These are phyloP conservation scores for Protophormia terraenovae DNA, from an alignment of 2,888 invertebrate genomes.

Conservation along the genomic window DNA sequence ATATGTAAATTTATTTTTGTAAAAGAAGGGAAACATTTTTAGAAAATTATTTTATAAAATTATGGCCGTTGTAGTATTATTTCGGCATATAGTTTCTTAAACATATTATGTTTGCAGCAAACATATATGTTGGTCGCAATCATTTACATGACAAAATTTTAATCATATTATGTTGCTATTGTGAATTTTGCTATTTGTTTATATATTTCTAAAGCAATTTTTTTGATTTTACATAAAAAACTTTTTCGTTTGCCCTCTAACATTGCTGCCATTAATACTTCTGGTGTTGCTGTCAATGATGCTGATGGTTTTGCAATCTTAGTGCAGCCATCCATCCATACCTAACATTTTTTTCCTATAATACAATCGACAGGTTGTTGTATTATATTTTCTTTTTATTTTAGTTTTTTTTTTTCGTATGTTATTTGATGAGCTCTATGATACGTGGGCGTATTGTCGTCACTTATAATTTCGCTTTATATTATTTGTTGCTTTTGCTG, in stretches of 20 bases:
- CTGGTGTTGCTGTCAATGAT: not conserved
- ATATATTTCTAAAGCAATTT: not conserved
- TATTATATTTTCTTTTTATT: not conserved
- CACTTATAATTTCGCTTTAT: conserved; percentile 32
- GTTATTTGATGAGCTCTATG: conserved; percentile 51
- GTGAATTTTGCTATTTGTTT: not conserved
- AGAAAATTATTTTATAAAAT: too few relatives aligned
- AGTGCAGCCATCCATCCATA: conserved; percentile 2
- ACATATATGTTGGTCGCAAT: too few relatives aligned
- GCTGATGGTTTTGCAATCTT: not conserved
- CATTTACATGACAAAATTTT: too few relatives aligned
- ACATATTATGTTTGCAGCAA: too few relatives aligned
- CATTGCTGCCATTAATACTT: not conserved
- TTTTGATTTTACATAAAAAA: too few relatives aligned
- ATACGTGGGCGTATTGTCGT: conserved; percentile 58
- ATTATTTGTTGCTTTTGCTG: not conserved
- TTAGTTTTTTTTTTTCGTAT: not conserved
- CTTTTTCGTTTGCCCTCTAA: not conserved
- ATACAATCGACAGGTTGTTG: conserved; percentile 65
- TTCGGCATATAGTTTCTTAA: too few relatives aligned
- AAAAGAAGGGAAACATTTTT: too few relatives aligned
- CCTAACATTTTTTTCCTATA: conserved; percentile 1
- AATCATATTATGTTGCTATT: too few relatives aligned
- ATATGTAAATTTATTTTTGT: too few relatives aligned
- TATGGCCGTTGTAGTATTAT: too few relatives aligned